These are phyloP conservation scores for Nothoprocta pentlandii DNA, from an alignment of 2,113 vertebrate genomes.

Conservation along the genomic window DNA sequence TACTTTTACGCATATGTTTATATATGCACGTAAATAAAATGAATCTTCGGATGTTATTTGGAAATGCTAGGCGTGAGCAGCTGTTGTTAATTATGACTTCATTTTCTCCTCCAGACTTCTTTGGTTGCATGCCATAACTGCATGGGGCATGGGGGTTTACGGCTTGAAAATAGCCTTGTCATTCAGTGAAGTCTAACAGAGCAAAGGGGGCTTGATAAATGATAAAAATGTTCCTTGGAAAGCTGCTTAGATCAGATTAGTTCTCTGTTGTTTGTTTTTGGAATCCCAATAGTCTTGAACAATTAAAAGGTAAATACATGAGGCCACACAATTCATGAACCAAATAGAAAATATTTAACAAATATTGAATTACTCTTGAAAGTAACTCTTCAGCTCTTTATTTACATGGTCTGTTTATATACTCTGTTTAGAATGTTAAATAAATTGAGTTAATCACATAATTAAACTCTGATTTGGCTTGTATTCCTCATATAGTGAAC, in stretches of 20 bases:
- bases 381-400: slow-evolving; percentile 22
- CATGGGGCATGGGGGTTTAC: slow-evolving; percentile 79
- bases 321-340: slow-evolving; percentile 51
- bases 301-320: slow-evolving; percentile 59
- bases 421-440: slow-evolving; percentile 40
- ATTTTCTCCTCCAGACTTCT: slow-evolving; percentile 76
- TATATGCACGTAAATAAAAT: not conserved
- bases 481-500: slow-evolving; percentile 6
- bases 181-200: slow-evolving; percentile 81
- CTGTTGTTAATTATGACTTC: slow-evolving; percentile 84
- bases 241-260: slow-evolving; percentile 72
- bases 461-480: slow-evolving; percentile 50
- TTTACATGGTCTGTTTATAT: slow-evolving; percentile 51
- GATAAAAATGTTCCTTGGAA: slow-evolving; percentile 70
- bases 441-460: slow-evolving; percentile 46
- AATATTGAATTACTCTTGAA: slow-evolving; percentile 71
- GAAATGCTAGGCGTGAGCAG: slow-evolving; percentile 72
- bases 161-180: slow-evolving; percentile 80
- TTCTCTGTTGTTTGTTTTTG: slow-evolving; percentile 63
- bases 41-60: slow-evolving; percentile 46
- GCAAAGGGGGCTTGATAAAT: slow-evolving; percentile 77
- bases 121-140: slow-evolving; percentile 78
- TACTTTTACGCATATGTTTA: not conserved
- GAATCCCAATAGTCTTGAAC: slow-evolving; percentile 46
- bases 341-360: slow-evolving; percentile 61